These are phyloP conservation scores for Phyllostomus hastatus DNA, from an alignment of 2,113 vertebrate genomes.

Conservation along the genomic window DNA sequence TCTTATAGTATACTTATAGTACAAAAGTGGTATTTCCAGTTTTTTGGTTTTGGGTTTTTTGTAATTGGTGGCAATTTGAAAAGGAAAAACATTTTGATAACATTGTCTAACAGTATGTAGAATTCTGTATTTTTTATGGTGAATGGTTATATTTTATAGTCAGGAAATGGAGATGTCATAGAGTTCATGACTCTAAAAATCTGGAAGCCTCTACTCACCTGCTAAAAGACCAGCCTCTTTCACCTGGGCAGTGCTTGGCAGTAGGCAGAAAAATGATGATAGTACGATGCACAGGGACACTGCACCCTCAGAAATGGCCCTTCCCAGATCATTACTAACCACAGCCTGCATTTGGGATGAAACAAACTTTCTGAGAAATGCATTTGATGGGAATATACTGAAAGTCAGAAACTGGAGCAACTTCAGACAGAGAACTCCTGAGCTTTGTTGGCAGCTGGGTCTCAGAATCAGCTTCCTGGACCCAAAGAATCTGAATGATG, in stretches of 20 bases:
- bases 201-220: background rate
- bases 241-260: too few species aligned
- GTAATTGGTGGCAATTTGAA: background rate
- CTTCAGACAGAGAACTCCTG: background rate
- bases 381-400: background rate
- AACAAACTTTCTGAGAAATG: background rate
- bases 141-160: background rate
- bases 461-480: background rate
- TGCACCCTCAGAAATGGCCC: background rate
- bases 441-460: background rate
- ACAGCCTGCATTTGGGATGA: background rate
- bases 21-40: background rate
- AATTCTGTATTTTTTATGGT: background rate
- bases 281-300: rapidly evolving
- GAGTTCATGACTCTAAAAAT: background rate
- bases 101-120: background rate
- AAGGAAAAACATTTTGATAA: background rate
- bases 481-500: background rate
- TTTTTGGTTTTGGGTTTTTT: background rate
- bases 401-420: background rate
- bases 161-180: background rate
- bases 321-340: background rate
- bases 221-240: background rate
- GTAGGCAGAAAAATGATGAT: background rate
- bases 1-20: background rate